These are phyloP conservation scores for Erebia epiphron DNA, from an alignment of 2,888 invertebrate species.

Conservation along the genomic window DNA sequence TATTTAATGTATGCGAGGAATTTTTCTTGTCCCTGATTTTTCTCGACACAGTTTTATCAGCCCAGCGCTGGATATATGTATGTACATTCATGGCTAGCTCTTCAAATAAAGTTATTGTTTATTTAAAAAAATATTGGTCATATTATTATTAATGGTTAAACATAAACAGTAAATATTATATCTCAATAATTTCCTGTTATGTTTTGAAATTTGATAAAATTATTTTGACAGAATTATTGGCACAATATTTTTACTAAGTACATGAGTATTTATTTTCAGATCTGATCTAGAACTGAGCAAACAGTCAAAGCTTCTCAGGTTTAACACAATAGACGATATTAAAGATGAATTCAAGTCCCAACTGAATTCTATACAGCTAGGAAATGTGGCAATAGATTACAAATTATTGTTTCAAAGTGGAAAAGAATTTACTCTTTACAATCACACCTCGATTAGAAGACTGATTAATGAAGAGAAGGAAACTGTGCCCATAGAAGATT, in stretches of 20 bases:
- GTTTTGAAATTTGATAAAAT: neutral
- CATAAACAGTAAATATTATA: too few relatives aligned
- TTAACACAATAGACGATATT: constrained; percentile 56
- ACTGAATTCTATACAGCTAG: neutral
- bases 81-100: too few relatives aligned
- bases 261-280: constrained; percentile 44
- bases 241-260: too few relatives aligned
- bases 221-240: neutral
- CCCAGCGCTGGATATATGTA: too few relatives aligned
- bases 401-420: constrained; percentile 32
- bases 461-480: neutral
- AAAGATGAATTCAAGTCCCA: constrained; percentile 46
- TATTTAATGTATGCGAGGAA: too few relatives aligned
- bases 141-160: too few relatives aligned
- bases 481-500: constrained; percentile 10
- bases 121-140: too few relatives aligned
- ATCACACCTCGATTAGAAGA: constrained; percentile 29
- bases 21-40: too few relatives aligned
- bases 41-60: too few relatives aligned
- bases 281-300: constrained; percentile 51
- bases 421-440: constrained; percentile 20
- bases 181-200: too few relatives aligned
- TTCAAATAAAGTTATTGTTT: too few relatives aligned
- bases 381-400: neutral
- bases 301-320: constrained; percentile 50